These are phyloP conservation scores for Heteromurus nitidus DNA, from an alignment of 2,888 invertebrate species.

Conservation along the genomic window DNA sequence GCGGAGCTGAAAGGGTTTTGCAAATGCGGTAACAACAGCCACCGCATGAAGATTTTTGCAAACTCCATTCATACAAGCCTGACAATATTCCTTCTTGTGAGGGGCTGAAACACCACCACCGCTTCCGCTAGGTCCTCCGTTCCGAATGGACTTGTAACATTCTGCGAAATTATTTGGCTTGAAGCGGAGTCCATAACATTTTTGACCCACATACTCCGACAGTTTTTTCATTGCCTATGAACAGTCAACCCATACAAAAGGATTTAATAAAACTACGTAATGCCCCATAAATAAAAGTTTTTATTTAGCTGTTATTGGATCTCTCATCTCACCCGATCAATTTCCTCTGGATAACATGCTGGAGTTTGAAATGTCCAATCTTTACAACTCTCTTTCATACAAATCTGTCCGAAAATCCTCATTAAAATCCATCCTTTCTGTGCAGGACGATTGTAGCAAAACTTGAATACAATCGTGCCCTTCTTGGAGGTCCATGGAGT, in stretches of 20 bases:
- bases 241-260: too few species aligned
- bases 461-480: slow-evolving; percentile 45
- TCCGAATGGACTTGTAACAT: slow-evolving; percentile 50
- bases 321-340: slow-evolving; percentile 47
- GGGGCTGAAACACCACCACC: slow-evolving; percentile 17
- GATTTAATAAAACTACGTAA: too few species aligned
- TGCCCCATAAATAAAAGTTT: neutral
- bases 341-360: slow-evolving; percentile 56
- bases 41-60: slow-evolving; percentile 34
- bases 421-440: slow-evolving; percentile 49
- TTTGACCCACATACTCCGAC: slow-evolving; percentile 36
- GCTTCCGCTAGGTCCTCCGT: neutral
- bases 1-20: too few species aligned
- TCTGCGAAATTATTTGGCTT: slow-evolving; percentile 33
- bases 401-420: slow-evolving; percentile 51
- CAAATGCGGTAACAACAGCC: neutral
- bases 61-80: slow-evolving; percentile 41
- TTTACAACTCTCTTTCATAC: slow-evolving; percentile 34
- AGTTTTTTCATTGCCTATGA: slow-evolving; percentile 41
- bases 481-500: slow-evolving; percentile 57
- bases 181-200: slow-evolving; percentile 40
- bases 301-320: slow-evolving; percentile 11
- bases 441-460: neutral
- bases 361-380: slow-evolving; percentile 49
- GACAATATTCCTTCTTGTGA: slow-evolving; percentile 47